Conservation (phyloP, 2,797 vertebrate genomes). For the Telmatherina bonti region DNA sequence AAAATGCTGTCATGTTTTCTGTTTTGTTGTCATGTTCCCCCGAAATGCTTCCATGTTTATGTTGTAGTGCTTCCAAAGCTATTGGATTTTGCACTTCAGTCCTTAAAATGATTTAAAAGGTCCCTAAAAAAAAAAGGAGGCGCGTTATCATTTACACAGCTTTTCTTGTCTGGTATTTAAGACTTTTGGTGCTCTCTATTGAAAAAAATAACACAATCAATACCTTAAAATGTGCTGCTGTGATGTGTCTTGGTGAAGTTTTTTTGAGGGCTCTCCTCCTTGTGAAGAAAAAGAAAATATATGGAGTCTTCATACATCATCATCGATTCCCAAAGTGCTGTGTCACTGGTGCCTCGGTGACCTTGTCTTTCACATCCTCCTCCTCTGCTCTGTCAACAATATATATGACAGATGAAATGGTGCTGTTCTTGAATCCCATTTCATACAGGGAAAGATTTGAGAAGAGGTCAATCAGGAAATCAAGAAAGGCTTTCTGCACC, state of each 20-base stretch:
- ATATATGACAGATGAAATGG: conserved; percentile 44
- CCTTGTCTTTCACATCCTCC: conserved; percentile 41
- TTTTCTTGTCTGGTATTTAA: conserved; percentile 10
- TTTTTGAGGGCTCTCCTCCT: conserved; percentile 28
- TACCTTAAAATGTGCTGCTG: conserved; percentile 21
- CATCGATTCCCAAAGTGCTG: conserved; percentile 50
- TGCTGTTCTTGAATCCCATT: conserved; percentile 26
- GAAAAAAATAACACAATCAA: not conserved
- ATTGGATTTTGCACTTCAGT: too few relatives aligned
- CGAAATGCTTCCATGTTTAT: not conserved
- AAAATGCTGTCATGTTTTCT: not conserved
- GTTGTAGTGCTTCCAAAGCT: not conserved
- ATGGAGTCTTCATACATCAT: conserved; percentile 48
- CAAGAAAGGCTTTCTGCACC: not conserved
- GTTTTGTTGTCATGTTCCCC: not conserved
- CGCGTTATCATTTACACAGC: not conserved
- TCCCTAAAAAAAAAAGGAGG: not conserved
- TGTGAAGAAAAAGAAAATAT: conserved; percentile 30
- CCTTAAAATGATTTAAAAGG: not conserved
- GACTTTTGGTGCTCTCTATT: conserved; percentile 17
- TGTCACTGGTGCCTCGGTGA: conserved; percentile 40
- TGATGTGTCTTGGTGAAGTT: conserved; percentile 21
- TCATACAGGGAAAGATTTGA: not conserved
- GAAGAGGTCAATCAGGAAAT: conserved; percentile 1
- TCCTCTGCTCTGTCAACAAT: conserved; percentile 26